Percentiles rank a stretch among this genome's conserved stretches.
These are phyloP conservation scores for Nothobranchius furzeri DNA, from an alignment of 2,113 vertebrate genomes.

Conservation along the genomic window DNA sequence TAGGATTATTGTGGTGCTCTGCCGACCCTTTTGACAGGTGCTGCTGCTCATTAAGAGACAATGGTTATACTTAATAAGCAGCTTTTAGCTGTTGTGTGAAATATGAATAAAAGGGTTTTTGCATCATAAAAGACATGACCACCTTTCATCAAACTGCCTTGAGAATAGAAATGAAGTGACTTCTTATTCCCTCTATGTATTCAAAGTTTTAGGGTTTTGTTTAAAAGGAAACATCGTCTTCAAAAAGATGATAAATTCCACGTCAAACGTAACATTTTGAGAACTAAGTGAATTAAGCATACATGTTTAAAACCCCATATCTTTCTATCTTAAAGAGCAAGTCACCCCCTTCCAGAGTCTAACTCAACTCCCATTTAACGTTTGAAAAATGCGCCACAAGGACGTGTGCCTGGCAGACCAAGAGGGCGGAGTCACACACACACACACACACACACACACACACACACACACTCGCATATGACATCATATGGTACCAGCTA, in stretches of 20 bases:
- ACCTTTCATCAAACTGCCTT: constrained; percentile 1
- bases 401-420: no score
- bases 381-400: no score
- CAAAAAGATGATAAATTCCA: constrained; percentile 48
- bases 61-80: not conserved
- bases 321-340: constrained; percentile 12
- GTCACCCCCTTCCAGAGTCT: no score
- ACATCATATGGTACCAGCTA: no score
- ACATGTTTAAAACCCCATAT: not conserved
- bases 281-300: no score
- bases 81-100: not conserved
- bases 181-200: constrained; percentile 13
- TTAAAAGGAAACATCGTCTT: constrained; percentile 48
- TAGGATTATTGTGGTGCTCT: not conserved
- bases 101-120: not conserved
- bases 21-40: not conserved
- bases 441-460: no score
- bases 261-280: constrained; percentile 57
- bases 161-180: not conserved
- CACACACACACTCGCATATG: no score
- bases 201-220: constrained; percentile 29
- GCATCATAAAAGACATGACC: not conserved
- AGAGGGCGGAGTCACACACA: no score
- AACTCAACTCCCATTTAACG: no score
- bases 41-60: not conserved